Evolutionary conservation across 2,113 vertebrate species (phyloP).

Genomic region (Tympanuchus pallidicinctus): DNA sequence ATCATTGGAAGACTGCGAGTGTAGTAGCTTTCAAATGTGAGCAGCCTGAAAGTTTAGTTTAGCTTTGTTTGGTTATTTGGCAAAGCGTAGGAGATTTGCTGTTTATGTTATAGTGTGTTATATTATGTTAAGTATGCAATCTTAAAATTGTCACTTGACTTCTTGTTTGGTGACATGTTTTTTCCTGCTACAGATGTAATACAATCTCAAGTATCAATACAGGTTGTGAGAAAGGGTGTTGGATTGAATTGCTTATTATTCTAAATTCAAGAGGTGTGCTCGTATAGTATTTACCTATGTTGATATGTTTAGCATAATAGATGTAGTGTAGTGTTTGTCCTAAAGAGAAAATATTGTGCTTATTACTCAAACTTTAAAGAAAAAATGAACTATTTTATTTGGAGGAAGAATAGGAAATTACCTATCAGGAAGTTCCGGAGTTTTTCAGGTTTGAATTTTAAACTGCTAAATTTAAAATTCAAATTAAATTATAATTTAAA

Average conservation of each 20-base stretch:
- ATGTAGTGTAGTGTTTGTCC: neutral
- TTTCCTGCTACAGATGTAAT: neutral
- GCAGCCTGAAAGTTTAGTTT: neutral
- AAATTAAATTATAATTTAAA: no score
- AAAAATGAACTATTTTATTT: neutral
- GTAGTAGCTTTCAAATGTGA: neutral
- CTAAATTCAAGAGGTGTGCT: neutral
- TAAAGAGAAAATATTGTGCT: neutral
- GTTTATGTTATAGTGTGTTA: neutral
- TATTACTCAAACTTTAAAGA: neutral
- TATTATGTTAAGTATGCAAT: neutral
- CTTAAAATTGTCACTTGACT: accelerated
- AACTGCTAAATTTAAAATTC: neutral
- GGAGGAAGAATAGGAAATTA: neutral
- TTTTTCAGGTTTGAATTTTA: slow-evolving; percentile 11
- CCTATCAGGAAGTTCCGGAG: neutral
- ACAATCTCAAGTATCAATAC: accelerated
- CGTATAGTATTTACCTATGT: neutral
- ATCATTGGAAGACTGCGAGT: neutral
- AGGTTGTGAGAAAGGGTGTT: neutral
- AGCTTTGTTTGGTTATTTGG: neutral
- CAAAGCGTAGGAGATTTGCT: neutral
- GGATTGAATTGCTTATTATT: neutral
- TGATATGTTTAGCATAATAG: neutral
- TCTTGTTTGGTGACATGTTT: neutral